Conservation (phyloP, 2,888 invertebrate genomes). For the Disparrhopalites patrizii region DNA sequence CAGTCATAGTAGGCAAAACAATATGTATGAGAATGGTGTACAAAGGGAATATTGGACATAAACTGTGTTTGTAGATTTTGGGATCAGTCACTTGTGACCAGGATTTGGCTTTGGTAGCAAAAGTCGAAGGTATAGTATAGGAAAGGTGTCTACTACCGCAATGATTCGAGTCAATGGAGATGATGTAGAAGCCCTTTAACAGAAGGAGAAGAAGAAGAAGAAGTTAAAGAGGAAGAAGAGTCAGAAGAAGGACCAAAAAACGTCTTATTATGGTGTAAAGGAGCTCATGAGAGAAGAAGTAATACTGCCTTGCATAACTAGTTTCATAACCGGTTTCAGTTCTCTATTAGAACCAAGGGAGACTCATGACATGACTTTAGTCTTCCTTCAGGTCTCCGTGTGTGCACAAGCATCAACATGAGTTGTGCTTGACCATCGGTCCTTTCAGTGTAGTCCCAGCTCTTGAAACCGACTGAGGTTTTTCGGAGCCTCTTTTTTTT, state of each 20-base stretch:
- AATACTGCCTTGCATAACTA: conserved; percentile 28
- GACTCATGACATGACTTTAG: conserved; percentile 15
- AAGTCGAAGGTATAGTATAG: neutral
- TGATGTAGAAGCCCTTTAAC: too few species aligned
- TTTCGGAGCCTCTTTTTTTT: neutral
- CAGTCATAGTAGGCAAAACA: too few species aligned
- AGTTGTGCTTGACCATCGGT: conserved; percentile 8
- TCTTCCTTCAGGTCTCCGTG: conserved; percentile 13
- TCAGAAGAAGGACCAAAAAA: neutral
- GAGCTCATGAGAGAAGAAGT: neutral
- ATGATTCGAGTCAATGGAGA: too few species aligned
- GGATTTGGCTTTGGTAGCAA: too few species aligned
- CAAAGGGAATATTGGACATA: too few species aligned
- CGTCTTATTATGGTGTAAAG: neutral
- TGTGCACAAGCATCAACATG: conserved; percentile 24
- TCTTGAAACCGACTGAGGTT: neutral
- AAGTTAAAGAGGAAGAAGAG: too few species aligned
- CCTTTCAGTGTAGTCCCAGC: neutral
- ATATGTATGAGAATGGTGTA: too few species aligned
- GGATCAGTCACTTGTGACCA: conserved; percentile 29
- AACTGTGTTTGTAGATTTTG: conserved; percentile 30
- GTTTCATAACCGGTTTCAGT: conserved; percentile 27
- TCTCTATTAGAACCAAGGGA: conserved; percentile 22
- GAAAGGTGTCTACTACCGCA: neutral
- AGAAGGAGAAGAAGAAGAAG: too few species aligned